These are phyloP conservation scores for Phaethornis superciliosus DNA, from an alignment of 2,113 vertebrate species.

Conservation along the genomic window DNA sequence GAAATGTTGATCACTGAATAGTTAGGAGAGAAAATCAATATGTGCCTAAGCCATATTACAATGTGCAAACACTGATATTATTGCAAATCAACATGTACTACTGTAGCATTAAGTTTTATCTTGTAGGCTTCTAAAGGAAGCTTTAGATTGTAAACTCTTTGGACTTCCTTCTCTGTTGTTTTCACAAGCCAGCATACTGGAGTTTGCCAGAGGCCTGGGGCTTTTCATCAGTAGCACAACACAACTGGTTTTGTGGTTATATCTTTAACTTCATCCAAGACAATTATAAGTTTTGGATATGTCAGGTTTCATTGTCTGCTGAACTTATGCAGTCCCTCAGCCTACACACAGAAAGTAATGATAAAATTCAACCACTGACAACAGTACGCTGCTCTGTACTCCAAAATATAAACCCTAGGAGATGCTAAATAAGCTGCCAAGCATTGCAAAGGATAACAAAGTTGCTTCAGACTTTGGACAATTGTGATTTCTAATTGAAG, in stretches of 20 bases:
- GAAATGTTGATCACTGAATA: background rate
- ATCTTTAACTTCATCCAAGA: background rate
- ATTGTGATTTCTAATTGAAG: background rate
- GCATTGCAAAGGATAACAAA: background rate
- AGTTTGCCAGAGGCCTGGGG: background rate
- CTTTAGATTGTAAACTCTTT: background rate
- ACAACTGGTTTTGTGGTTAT: background rate
- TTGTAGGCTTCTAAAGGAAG: conserved; percentile 4
- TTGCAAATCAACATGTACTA: background rate
- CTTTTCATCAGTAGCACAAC: background rate
- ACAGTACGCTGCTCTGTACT: background rate
- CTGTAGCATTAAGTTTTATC: background rate
- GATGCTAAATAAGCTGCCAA: background rate
- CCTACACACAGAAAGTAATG: background rate
- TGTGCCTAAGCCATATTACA: background rate
- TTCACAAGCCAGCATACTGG: background rate
- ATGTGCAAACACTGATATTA: conserved; percentile 14
- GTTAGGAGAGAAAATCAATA: background rate
- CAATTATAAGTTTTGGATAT: background rate
- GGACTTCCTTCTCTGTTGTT: background rate
- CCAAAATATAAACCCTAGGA: background rate
- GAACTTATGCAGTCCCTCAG: background rate
- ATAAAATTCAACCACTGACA: background rate
- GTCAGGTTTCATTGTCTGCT: background rate
- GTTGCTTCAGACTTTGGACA: background rate